Evolutionary conservation across 2,113 vertebrate genomes (phyloP).

Genomic region (Bostrychus sinensis): DNA sequence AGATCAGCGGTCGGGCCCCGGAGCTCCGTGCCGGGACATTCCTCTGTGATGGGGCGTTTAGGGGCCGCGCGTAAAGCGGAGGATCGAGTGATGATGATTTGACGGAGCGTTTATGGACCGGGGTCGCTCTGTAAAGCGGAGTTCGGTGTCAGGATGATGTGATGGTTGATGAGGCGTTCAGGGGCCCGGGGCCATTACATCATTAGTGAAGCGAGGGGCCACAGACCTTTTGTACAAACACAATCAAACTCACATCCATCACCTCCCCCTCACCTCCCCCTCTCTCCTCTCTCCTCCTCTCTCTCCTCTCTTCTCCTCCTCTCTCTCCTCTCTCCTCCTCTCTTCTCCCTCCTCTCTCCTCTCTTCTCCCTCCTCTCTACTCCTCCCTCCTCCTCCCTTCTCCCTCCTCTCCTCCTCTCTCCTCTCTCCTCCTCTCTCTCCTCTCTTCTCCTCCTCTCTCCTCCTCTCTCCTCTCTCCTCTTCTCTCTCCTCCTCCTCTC

Average conservation of each 20-base stretch:
- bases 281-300: too few species aligned
- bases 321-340: background rate
- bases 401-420: background rate
- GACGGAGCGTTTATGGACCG: too few species aligned
- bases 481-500: too few species aligned
- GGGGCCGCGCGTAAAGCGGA: background rate
- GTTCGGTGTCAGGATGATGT: background rate
- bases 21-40: background rate
- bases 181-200: background rate
- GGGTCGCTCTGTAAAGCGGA: background rate
- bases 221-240: background rate
- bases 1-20: background rate
- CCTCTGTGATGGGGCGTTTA: background rate
- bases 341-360: background rate
- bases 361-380: background rate
- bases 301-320: too few species aligned
- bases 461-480: too few species aligned
- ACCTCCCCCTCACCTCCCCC: background rate
- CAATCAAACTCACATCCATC: conserved; percentile 6
- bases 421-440: background rate
- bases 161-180: background rate
- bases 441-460: too few species aligned
- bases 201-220: background rate
- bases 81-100: too few species aligned
- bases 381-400: background rate